phyloP scores from a whole-genome alignment of 1,140 invertebrate species.

The Andrena cerasifolii region DNA sequence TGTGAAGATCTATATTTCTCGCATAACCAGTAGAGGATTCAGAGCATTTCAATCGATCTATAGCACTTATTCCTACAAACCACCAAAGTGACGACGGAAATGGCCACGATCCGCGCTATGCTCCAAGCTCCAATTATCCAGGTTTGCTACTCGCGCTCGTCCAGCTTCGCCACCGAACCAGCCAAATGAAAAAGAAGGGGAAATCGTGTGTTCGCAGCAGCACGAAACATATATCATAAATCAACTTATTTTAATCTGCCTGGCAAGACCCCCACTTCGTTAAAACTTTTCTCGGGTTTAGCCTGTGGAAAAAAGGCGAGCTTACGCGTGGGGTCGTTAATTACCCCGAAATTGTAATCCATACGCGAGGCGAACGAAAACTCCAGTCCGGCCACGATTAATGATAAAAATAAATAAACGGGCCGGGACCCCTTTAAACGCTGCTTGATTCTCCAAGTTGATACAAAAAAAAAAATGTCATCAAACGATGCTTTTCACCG shows the following conservation, averaged over 20 bases:
- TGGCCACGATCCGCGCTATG: not conserved
- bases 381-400: not conserved
- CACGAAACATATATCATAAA: not conserved
- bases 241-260: conserved; percentile 12
- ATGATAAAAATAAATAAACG: not conserved
- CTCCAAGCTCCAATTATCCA: not conserved
- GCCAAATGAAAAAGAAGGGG: not conserved
- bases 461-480: not conserved
- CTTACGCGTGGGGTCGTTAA: not conserved
- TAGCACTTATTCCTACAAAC: not conserved
- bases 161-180: not conserved
- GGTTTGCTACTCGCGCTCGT: not conserved
- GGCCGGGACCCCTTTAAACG: too few species aligned
- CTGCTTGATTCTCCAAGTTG: too few species aligned
- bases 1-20: too few species aligned
- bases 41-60: too few species aligned
- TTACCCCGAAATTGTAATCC: conserved; percentile 9
- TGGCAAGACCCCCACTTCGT: conserved; percentile 9
- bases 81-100: not conserved
- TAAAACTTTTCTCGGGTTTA: not conserved
- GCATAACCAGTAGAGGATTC: too few species aligned
- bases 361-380: not conserved
- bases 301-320: not conserved
- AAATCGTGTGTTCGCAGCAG: too few species aligned
- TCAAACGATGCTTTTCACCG: too few species aligned